Evolutionary conservation across 2,113 vertebrate genomes (phyloP), one percentile per base, ranked within the genome.

Genomic region (Addax nasomaculatus): DNA sequence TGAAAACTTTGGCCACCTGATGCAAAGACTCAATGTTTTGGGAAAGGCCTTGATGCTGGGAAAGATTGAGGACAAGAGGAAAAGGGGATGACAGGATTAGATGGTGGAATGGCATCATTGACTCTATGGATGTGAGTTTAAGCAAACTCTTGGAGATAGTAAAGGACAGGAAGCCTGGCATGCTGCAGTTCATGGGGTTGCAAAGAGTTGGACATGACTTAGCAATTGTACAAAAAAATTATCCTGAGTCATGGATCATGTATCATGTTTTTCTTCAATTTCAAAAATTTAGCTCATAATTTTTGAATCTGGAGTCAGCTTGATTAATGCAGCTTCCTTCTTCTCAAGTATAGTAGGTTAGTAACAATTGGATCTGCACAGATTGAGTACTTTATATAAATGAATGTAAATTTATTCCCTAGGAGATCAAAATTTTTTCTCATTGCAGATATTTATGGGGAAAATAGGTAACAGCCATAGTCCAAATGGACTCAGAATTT

Each of bases 291-390:
- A 92, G 39, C 29, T 98, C 60, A 81, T 7, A 73, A 10, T 84
- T 97, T 81, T 97, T 97, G 87, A 97, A 98, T 98, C 89, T 89
- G 14, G 0, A 97, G 39, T 97, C 83, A 97, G 17, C 64, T 90
- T 94, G 51, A 25, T 67, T 97, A 60, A 93, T 91, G 92, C 0
- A 89, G 49, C 92, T 98, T 97, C 95, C 81, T 88, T 98, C 36
- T 29, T 93, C 78, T 96, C 57, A 89, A 96, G 95, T 86, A 89
- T 12, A 97, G 92, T 93, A 96, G 55, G 70, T 98, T 97, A 67
- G 29, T 80, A 97, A 92, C 85, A 98, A 96, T 58, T 98, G 39
- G 60, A 49, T 97, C 30, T 97, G 0, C 29, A 57, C 58, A 95
- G 64, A 97, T 80, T 11, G 10, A 90, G 27, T 62, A 39, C 73